Percentiles rank a stretch among this genome's conserved stretches.
Evolutionary conservation across 2,797 vertebrate genomes (phyloP).

Genomic region (Euphonia xanthogaster): DNA sequence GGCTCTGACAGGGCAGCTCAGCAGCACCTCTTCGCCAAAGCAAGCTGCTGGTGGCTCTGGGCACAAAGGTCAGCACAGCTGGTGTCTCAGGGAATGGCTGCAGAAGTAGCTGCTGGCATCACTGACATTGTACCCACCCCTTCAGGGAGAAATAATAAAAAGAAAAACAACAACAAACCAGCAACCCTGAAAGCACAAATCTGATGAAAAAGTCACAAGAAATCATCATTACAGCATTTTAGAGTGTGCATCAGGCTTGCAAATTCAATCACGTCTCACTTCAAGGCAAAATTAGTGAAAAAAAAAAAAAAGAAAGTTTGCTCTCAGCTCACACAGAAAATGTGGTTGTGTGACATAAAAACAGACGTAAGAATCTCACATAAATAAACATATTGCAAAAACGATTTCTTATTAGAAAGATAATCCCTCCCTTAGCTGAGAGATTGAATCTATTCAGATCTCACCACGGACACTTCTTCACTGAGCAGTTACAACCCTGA

Average conservation of each 20-base stretch:
- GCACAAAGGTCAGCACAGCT: neutral
- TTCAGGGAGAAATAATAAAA: neutral
- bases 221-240: neutral
- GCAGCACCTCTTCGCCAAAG: neutral
- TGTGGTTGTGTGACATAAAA: neutral
- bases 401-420: neutral
- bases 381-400: conserved; percentile 13
- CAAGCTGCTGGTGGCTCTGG: neutral
- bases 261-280: neutral
- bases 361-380: neutral
- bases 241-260: neutral
- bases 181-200: neutral
- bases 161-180: neutral
- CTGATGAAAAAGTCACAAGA: neutral
- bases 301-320: neutral
- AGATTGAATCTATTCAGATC: neutral
- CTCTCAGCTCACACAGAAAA: neutral
- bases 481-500: conserved; percentile 33
- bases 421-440: neutral
- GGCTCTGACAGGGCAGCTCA: neutral
- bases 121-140: neutral
- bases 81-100: neutral
- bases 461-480: neutral
- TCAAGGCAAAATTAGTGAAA: neutral
- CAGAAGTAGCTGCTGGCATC: neutral